Percentiles rank a stretch among this genome's conserved stretches.
These are phyloP conservation scores for Ligdia adustata DNA, from an alignment of 2,888 invertebrate genomes.

Conservation along the genomic window DNA sequence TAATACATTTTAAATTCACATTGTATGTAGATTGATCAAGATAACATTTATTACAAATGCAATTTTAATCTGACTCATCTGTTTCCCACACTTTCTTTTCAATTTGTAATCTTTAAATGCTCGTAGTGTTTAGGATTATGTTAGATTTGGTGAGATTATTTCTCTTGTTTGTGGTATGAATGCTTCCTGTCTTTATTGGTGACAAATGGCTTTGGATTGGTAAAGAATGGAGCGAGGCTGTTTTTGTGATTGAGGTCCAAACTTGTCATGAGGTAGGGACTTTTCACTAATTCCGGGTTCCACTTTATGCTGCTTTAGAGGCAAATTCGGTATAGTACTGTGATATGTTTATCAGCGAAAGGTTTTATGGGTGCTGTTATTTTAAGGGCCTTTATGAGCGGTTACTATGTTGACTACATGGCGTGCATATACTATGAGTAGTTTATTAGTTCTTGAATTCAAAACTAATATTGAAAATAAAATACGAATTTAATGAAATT, in stretches of 20 bases:
- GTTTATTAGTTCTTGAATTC: too few relatives aligned
- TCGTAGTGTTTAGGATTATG: constrained; percentile 28
- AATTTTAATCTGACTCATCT: constrained; percentile 15
- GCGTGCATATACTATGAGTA: too few relatives aligned
- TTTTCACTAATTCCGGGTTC: too few relatives aligned
- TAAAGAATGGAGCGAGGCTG: not conserved
- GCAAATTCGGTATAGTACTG: too few relatives aligned
- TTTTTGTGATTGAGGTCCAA: not conserved
- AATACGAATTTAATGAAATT: too few relatives aligned
- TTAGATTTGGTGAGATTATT: constrained; percentile 25
- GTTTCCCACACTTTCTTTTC: constrained; percentile 35
- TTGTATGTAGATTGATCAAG: constrained; percentile 24
- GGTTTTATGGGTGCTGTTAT: too few relatives aligned
- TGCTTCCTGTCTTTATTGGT: constrained; percentile 27
- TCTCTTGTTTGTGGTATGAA: constrained; percentile 23
- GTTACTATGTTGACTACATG: too few relatives aligned
- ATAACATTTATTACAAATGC: constrained; percentile 26
- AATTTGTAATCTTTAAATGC: constrained; percentile 23
- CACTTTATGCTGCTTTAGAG: too few relatives aligned
- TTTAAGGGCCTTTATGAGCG: too few relatives aligned
- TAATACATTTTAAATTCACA: constrained; percentile 13
- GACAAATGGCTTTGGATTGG: constrained; percentile 10
- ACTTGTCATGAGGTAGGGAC: not conserved
- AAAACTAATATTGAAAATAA: too few relatives aligned
- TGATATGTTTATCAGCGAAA: too few relatives aligned